Conservation (phyloP, 2,113 vertebrate genomes). For the Pachyramphus minor region DNA sequence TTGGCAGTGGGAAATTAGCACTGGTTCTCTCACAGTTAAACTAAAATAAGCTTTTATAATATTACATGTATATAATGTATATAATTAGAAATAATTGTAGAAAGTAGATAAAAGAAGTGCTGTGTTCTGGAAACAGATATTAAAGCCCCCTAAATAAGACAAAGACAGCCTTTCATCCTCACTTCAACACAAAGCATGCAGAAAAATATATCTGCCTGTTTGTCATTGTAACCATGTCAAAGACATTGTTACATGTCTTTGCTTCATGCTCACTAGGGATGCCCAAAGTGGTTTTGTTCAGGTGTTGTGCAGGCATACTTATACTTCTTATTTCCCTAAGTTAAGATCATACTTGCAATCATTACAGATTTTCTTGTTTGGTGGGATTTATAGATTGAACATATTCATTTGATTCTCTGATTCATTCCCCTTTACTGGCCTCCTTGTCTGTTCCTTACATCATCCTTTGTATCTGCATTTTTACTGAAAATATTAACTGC, state of each 20-base stretch:
- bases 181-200: neutral
- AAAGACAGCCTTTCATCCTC: neutral
- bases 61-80: neutral
- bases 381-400: neutral
- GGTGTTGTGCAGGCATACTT: neutral
- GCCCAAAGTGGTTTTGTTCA: neutral
- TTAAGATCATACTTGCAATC: neutral
- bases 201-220: neutral
- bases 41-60: neutral
- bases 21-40: neutral
- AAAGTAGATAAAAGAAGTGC: neutral
- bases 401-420: neutral
- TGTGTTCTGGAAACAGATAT: neutral
- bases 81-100: neutral
- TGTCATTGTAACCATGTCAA: neutral
- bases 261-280: neutral
- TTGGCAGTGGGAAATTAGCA: neutral
- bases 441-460: neutral
- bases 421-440: neutral
- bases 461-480: neutral
- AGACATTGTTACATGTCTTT: neutral
- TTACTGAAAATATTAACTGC: neutral
- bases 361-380: neutral
- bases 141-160: neutral
- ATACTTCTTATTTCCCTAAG: neutral